Evolutionary conservation across 2,888 invertebrate genomes (phyloP).

Genomic region (Eristalis arbustorum): DNA sequence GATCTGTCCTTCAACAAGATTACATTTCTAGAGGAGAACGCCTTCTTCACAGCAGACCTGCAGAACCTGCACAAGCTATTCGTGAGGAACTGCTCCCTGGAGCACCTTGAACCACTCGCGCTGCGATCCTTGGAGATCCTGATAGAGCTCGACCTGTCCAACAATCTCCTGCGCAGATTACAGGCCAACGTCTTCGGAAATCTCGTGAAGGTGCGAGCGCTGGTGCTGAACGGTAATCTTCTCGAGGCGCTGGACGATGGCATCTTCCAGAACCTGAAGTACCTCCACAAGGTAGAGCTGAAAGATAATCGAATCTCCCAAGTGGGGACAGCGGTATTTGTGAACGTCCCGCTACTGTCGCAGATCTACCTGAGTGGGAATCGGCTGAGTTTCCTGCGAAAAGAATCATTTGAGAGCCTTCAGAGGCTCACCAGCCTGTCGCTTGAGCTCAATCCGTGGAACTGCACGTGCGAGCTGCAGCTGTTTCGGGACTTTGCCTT

Average conservation of each 20-base stretch:
- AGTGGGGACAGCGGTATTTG: conserved; percentile 86
- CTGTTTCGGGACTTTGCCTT: conserved; percentile 89
- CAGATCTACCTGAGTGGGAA: conserved; percentile 88
- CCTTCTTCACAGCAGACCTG: conserved; percentile 85
- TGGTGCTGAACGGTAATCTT: conserved; percentile 88
- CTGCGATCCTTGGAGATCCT: conserved; percentile 88
- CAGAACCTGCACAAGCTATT: conserved; percentile 90
- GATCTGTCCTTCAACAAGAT: conserved; percentile 87
- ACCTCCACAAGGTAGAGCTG: conserved; percentile 88
- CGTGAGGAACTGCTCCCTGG: conserved; percentile 86
- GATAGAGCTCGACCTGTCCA: conserved; percentile 90
- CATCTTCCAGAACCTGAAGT: conserved; percentile 87
- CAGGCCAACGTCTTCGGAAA: conserved; percentile 86
- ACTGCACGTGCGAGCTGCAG: conserved; percentile 91
- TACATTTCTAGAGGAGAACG: conserved; percentile 84
- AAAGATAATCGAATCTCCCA: conserved; percentile 87
- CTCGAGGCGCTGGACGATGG: conserved; percentile 86
- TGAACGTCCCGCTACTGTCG: conserved; percentile 85
- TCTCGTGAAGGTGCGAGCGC: conserved; percentile 85
- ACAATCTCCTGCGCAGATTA: conserved; percentile 85
- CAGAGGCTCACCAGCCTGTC: conserved; percentile 87
- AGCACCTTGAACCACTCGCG: conserved; percentile 86
- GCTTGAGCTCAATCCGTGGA: conserved; percentile 91
- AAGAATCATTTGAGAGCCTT: conserved; percentile 84
- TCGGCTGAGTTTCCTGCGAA: conserved; percentile 85